Percentiles rank a stretch among this genome's conserved stretches.
Evolutionary conservation across 2,888 invertebrate species (phyloP).

Genomic region (Mimachlamys varia): DNA sequence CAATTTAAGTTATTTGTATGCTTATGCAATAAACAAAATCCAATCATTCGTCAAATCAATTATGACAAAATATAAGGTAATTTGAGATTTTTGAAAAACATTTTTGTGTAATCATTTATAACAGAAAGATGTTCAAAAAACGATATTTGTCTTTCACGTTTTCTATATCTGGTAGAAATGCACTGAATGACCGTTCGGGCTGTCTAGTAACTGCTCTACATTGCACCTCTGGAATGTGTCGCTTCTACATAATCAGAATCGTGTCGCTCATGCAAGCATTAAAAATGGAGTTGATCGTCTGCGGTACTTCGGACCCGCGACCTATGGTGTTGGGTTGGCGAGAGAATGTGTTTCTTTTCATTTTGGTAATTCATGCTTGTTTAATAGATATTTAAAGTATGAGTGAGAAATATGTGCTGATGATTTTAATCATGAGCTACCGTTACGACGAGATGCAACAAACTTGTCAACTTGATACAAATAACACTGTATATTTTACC

Average conservation of each 20-base stretch:
- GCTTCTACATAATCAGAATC: background rate
- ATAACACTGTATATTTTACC: background rate
- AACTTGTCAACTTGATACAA: background rate
- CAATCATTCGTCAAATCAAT: background rate
- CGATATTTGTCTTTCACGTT: background rate
- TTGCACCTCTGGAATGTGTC: background rate
- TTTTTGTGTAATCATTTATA: background rate
- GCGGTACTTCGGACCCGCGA: background rate
- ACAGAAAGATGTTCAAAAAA: background rate
- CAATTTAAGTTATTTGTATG: background rate
- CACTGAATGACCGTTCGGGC: background rate
- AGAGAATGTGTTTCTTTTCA: background rate
- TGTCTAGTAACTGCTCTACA: background rate
- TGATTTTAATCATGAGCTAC: conserved; percentile 24
- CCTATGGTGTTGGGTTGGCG: background rate
- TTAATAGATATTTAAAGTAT: background rate
- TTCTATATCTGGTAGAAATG: background rate
- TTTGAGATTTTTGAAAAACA: background rate
- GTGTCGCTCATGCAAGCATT: background rate
- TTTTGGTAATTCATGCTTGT: background rate
- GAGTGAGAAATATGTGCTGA: conserved; percentile 7
- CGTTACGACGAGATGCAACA: background rate
- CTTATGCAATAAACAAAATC: background rate
- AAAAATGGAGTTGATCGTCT: background rate
- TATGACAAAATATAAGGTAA: background rate